Evolutionary conservation across 92 coral and sea anemone species (phyloP), one percentile per base, ranked within the genome.

Genomic region (Umimayanthus kanabou): DNA sequence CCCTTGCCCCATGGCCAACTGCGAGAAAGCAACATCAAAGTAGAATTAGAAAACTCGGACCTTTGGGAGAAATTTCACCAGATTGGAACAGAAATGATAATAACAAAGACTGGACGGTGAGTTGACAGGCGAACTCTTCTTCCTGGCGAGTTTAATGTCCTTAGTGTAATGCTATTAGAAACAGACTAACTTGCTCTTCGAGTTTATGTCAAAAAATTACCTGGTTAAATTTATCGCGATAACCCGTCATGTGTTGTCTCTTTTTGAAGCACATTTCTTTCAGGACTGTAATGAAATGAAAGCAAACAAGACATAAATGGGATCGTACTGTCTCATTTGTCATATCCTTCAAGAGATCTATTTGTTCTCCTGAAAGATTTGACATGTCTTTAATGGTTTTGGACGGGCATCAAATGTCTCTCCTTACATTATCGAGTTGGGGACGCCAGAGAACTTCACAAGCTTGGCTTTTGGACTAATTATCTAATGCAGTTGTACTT

Each of bases 71-170:
- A 95, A 88, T 95, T 95, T 67, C 96, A 95, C 79, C 93, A 88
- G 50, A 95, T 95, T 39, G 98, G 96, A 49, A 95, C 98, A 49
- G 98, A 95, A 77, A 95, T 95, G 98, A 95, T 95, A 53, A 95
- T 95, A 26, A 95, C 98, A 16, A 95, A 95, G 87, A 95, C 96
- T 43, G 98, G 98, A 81, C 98, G 98, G 98, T 95, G 90, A 89
- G 98, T 76, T 55, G 77, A 15, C 67, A 70, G 28, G 30, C 76
- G 29, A 74, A 0, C 50, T 18, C 64, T 40, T 69, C 55, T 64
- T 81, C 74, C 85, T 81, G 85, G 57, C 71, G 75, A 14, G 61
- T 39, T 18, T 33, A 75, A 16, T 73, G n/a, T 29, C 37, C 86
- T 66, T 47, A 49, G 18, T 20, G 45, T 83, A 70, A 71, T 82